phyloP scores from a whole-genome alignment of 2,888 invertebrate species.

The Cephalotes varians region DNA sequence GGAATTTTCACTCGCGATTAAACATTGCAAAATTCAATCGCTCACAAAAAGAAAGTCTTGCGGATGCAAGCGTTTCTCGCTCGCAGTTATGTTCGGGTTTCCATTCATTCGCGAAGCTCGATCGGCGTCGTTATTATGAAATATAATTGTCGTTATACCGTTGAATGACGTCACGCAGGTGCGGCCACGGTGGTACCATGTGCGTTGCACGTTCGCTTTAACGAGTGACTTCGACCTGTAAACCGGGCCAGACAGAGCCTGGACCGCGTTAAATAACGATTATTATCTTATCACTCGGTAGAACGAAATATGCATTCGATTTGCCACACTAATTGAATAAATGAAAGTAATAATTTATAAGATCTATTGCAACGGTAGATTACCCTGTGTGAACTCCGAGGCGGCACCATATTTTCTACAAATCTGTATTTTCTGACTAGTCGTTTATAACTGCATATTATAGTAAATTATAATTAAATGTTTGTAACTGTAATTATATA shows the following conservation, averaged over 20 bases:
- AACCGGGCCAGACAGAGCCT: neutral
- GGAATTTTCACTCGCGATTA: slow-evolving; percentile 15
- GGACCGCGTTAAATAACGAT: slow-evolving; percentile 33
- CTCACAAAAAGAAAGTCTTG: slow-evolving; percentile 8
- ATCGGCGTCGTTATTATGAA: slow-evolving; percentile 73
- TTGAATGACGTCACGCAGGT: slow-evolving; percentile 80
- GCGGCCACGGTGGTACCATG: slow-evolving; percentile 68
- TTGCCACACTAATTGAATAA: slow-evolving; percentile 17
- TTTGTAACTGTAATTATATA: neutral
- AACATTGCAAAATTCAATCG: slow-evolving; percentile 54
- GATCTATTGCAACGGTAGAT: neutral
- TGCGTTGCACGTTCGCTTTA: slow-evolving; percentile 56
- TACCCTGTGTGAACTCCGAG: neutral
- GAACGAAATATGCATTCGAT: slow-evolving; percentile 16
- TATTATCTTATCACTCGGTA: slow-evolving; percentile 24
- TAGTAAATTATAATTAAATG: neutral
- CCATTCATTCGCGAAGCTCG: slow-evolving; percentile 68
- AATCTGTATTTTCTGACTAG: neutral
- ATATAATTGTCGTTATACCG: slow-evolving; percentile 74
- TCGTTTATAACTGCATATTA: neutral
- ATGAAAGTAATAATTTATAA: slow-evolving; percentile 25
- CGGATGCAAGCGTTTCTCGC: slow-evolving; percentile 46
- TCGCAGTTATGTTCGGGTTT: slow-evolving; percentile 56
- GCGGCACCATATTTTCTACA: neutral
- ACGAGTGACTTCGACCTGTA: slow-evolving; percentile 50